Conservation (phyloP, 2,113 vertebrate species). For the Desmodus rotundus region DNA sequence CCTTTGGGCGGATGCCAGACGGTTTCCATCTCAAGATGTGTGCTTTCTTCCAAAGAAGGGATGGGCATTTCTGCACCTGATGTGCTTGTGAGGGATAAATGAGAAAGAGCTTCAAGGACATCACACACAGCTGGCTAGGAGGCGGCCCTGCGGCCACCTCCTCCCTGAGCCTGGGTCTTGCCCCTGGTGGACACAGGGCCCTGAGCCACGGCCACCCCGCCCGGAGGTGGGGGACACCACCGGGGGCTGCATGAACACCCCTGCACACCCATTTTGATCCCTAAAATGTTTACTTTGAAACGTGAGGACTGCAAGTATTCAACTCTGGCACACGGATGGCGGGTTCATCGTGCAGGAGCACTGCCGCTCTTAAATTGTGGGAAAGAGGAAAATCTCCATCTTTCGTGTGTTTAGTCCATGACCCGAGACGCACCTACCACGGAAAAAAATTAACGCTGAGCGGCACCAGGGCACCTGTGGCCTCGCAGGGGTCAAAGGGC, state of each 20-base stretch:
- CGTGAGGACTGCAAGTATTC: neutral
- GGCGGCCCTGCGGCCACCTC: conserved; percentile 39
- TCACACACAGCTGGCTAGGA: neutral
- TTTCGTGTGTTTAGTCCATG: neutral
- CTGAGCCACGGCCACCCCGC: conserved; percentile 52
- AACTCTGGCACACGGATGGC: neutral
- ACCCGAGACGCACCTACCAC: neutral
- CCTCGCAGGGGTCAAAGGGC: conserved; percentile 63
- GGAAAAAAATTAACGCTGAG: neutral
- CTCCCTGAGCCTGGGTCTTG: conserved; percentile 18
- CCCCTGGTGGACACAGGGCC: conserved; percentile 54
- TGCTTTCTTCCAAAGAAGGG: conserved; percentile 28
- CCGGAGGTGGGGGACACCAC: conserved; percentile 19
- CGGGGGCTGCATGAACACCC: neutral
- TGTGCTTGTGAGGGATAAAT: conserved; percentile 69
- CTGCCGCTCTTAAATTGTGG: neutral
- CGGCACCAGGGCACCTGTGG: neutral
- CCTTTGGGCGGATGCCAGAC: conserved; percentile 62
- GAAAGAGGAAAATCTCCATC: fast-evolving
- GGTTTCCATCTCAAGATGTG: conserved; percentile 53
- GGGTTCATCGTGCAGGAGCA: neutral
- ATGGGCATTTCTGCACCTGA: conserved; percentile 61
- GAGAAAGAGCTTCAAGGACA: conserved; percentile 39
- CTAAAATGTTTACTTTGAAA: neutral
- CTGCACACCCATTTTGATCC: neutral